Evolutionary conservation across 2,888 invertebrate genomes (phyloP).

Genomic region (Crepidodera aurea): DNA sequence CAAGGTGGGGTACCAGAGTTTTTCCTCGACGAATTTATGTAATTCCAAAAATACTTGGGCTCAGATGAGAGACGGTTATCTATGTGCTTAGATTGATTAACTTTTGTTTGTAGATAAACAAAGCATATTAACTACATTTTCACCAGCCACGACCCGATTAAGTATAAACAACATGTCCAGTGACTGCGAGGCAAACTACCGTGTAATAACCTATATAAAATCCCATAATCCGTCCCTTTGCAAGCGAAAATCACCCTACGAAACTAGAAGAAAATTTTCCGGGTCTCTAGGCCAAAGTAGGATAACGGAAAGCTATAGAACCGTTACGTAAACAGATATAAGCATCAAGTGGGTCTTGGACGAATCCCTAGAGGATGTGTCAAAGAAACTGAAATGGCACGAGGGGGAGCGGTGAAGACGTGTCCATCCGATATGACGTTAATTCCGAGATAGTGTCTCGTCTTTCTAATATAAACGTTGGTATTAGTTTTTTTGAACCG

Average conservation of each 20-base stretch:
- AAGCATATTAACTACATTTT: too few relatives aligned
- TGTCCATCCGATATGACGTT: background rate
- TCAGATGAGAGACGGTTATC: too few relatives aligned
- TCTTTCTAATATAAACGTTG: too few relatives aligned
- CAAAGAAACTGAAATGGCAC: background rate
- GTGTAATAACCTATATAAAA: background rate
- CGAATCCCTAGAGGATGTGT: background rate
- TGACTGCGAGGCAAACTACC: background rate
- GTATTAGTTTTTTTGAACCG: too few relatives aligned
- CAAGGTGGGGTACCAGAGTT: too few relatives aligned
- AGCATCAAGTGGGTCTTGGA: conserved; percentile 4
- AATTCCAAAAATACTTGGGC: too few relatives aligned
- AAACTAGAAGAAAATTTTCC: background rate
- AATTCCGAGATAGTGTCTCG: background rate
- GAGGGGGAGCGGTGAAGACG: background rate
- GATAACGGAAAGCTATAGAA: background rate
- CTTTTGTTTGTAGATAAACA: too few relatives aligned
- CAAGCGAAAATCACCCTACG: background rate
- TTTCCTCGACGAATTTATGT: too few relatives aligned
- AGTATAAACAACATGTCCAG: background rate
- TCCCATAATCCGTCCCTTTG: background rate
- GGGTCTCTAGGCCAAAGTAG: background rate
- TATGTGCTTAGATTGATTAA: too few relatives aligned
- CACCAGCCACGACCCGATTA: background rate
- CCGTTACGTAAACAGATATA: background rate